Evolutionary conservation across 2,797 vertebrate genomes (phyloP).

Genomic region (Pseudomugil tenellus): DNA sequence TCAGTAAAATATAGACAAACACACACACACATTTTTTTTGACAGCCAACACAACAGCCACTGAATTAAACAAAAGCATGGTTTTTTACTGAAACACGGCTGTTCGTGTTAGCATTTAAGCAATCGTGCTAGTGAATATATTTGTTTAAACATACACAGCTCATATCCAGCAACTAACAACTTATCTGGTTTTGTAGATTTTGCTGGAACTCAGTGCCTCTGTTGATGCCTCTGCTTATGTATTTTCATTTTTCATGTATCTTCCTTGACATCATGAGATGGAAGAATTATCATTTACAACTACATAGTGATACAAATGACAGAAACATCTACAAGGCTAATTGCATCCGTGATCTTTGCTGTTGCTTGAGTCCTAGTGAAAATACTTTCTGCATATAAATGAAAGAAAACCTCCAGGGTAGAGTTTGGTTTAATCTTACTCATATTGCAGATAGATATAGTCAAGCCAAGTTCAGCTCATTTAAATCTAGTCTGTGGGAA

Average conservation of each 20-base stretch:
- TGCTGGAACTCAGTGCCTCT: background rate
- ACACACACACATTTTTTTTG: background rate
- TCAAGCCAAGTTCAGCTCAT: background rate
- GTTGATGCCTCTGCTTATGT: background rate
- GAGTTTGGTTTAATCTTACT: slow-evolving; percentile 2
- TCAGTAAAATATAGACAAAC: slow-evolving; percentile 4
- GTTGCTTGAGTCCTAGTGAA: background rate
- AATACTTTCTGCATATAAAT: slow-evolving; percentile 6
- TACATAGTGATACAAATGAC: background rate
- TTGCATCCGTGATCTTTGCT: background rate
- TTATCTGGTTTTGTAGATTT: background rate
- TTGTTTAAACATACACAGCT: background rate
- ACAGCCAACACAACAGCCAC: background rate
- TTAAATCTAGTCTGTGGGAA: background rate
- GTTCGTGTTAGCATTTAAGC: background rate
- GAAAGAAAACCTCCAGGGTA: slow-evolving; percentile 1
- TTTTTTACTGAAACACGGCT: background rate
- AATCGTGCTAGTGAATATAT: background rate
- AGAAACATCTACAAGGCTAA: slow-evolving; percentile 4
- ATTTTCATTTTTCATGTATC: background rate
- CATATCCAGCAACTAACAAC: background rate
- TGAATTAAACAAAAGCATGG: background rate
- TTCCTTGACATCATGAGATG: background rate
- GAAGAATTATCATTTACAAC: background rate
- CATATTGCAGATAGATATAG: background rate